Percentiles rank a stretch among this genome's conserved stretches.
Conservation (phyloP, 1,140 invertebrate genomes). For the Camponotus floridanus region DNA sequence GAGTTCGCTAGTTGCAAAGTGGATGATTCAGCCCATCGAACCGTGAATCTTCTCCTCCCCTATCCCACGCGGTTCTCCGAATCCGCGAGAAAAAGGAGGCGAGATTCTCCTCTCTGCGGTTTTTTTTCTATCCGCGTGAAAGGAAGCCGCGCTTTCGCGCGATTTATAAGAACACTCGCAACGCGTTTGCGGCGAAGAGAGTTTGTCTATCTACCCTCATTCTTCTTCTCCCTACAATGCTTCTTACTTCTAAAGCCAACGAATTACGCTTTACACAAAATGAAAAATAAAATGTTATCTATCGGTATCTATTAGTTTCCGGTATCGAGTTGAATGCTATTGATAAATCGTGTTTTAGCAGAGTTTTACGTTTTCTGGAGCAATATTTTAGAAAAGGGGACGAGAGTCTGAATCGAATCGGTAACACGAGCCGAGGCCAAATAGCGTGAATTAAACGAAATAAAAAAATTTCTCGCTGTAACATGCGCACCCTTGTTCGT, state of each 20-base stretch:
- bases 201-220: constrained; percentile 1
- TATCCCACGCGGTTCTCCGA: not conserved
- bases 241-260: constrained; percentile 13
- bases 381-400: not conserved
- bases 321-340: not conserved
- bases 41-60: constrained; percentile 23
- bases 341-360: not conserved
- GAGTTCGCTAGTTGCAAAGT: constrained; percentile 47
- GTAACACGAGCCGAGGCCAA: not conserved
- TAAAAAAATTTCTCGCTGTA: constrained; percentile 2
- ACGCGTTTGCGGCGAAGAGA: constrained; percentile 17
- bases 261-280: constrained; percentile 27
- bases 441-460: constrained; percentile 28
- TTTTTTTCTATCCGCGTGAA: constrained; percentile 39
- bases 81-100: constrained; percentile 25
- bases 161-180: constrained; percentile 37
- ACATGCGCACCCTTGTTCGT: constrained; percentile 8
- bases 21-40: constrained; percentile 52
- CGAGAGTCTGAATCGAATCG: not conserved
- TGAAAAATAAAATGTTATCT: constrained; percentile 1
- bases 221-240: not conserved
- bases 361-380: too few species aligned
- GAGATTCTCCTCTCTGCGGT: constrained; percentile 28
- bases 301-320: not conserved
- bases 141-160: constrained; percentile 33